Base-by-base conservation (phyloP, 2,888 invertebrate species). In the Cheilosia vulpina region DNA sequence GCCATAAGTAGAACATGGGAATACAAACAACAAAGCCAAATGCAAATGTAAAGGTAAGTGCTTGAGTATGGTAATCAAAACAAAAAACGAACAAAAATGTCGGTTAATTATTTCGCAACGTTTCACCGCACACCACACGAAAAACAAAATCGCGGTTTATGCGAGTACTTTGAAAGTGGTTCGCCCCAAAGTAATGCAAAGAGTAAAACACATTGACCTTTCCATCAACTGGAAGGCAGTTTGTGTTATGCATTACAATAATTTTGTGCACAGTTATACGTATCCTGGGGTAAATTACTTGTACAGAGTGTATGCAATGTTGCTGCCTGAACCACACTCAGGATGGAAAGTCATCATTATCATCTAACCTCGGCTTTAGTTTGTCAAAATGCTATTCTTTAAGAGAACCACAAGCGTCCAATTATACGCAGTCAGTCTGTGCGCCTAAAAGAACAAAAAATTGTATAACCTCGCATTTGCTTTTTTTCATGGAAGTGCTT, bases 101-200 rank as follows among this genome's bases (percentile, higher is more conserved):
- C 69, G 55, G 78, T 78, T 78, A 78, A 78, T 69, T 69, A 73
- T 77, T 77, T 52, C 57, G 77, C 72, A 72, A 73, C 55, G 45
- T 31, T 62, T 60, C 27, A 43, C 58, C 34, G 43, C 38, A 38
- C 27, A 43, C 58, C 34, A 34, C 38, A 38, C 15, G 15, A 71
- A 24, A 15, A 21, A 47, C 27, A 43, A 53, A 62, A 31, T 47
- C 47, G 21, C 47, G 43, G 73, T 24, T 45, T 11, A 27, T 41
- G 9, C 19, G 47, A 19, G 47, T 19, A 58, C 50, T 17, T 27
- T 5, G 63, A 78, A 69, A 68, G 73, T 53, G 58, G 52, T 75
- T 69, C 53, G 24, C 75, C 58, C 63, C 52, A 65, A 63, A 43
- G 43, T 62, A 72, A 52, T 57, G 21, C 63, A 65, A 73, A 69